Conservation (phyloP, 2,113 vertebrate species). For the Tachysurus fulvidraco region DNA sequence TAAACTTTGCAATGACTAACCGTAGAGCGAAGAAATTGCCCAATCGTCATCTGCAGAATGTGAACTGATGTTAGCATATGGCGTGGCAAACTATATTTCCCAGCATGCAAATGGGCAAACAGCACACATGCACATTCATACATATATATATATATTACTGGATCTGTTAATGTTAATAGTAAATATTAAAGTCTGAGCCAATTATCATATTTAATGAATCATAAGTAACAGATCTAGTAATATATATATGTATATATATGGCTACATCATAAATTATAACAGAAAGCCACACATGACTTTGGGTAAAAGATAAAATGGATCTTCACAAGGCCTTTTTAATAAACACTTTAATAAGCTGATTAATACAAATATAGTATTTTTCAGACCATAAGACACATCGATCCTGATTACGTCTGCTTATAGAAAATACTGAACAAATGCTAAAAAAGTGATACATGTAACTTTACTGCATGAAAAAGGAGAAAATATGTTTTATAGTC, state of each 20-base stretch:
- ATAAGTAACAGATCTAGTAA: conserved; percentile 21
- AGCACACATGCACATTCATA: conserved; percentile 46
- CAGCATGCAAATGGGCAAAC: conserved; percentile 67
- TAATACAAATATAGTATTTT: neutral
- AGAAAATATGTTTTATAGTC: neutral
- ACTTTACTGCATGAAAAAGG: neutral
- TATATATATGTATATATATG: conserved; percentile 41
- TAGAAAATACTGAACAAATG: neutral
- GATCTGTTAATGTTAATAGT: conserved; percentile 5
- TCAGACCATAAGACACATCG: neutral
- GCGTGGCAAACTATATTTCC: conserved; percentile 52
- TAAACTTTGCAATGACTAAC: conserved; percentile 63
- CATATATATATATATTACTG: neutral
- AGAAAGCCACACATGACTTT: neutral
- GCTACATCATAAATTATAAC: neutral
- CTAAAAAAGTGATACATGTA: neutral
- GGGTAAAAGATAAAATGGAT: neutral
- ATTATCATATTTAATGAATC: neutral
- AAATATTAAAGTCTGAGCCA: neutral
- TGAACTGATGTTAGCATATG: conserved; percentile 66
- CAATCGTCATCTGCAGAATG: conserved; percentile 73
- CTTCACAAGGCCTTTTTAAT: conserved; percentile 42
- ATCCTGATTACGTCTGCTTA: neutral
- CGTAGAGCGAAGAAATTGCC: conserved; percentile 62
- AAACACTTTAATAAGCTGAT: neutral